phyloP scores from a whole-genome alignment of 2,113 vertebrate genomes.

The Uria lomvia region DNA sequence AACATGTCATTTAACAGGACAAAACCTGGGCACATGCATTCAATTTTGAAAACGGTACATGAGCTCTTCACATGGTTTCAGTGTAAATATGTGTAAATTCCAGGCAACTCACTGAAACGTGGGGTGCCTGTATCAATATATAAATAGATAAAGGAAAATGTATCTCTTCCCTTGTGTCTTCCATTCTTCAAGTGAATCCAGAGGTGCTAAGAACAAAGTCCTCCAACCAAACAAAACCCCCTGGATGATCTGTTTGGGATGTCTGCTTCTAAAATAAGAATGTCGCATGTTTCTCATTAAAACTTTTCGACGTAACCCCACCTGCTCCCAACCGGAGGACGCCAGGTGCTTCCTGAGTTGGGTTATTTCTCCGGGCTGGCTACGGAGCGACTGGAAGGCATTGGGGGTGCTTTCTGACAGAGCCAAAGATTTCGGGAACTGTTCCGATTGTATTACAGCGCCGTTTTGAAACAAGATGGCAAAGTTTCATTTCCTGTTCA shows the following conservation, averaged over 20 bases:
- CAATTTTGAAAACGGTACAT: neutral
- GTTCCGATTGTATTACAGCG: neutral
- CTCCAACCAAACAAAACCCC: neutral
- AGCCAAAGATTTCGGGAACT: neutral
- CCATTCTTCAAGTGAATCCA: neutral
- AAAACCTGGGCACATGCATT: neutral
- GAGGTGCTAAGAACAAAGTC: neutral
- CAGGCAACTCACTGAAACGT: neutral
- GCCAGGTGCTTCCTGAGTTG: constrained; percentile 31
- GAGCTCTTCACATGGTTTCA: neutral
- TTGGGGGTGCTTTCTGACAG: neutral
- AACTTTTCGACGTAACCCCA: neutral
- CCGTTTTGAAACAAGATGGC: neutral
- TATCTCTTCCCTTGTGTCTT: fast-evolving
- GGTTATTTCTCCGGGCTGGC: neutral
- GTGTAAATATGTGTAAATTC: neutral
- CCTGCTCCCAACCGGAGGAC: neutral
- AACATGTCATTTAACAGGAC: neutral
- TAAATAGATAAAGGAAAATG: neutral
- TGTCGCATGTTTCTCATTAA: neutral
- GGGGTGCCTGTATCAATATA: neutral
- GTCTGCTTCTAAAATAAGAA: neutral
- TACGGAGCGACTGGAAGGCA: neutral
- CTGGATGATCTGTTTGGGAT: fast-evolving
- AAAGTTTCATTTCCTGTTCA: constrained; percentile 9